A percentile compares a stretch with the other conserved stretches of the same genome.
Conservation (phyloP, 2,888 invertebrate genomes). For the Limnephilus auricula region DNA sequence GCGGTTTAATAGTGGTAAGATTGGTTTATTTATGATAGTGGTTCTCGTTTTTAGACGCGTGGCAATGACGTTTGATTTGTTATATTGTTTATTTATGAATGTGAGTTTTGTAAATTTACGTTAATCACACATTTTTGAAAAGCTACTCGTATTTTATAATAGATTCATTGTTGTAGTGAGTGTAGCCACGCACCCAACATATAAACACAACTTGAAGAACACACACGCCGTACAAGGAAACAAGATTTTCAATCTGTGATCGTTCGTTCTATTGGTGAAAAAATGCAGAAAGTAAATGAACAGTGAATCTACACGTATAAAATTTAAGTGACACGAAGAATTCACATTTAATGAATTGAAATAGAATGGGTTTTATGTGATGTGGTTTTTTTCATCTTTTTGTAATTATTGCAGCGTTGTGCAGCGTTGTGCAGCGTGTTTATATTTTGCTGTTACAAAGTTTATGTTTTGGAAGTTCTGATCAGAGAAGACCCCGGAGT, state of each 20-base stretch:
- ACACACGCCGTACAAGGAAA: not conserved
- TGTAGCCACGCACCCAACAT: not conserved
- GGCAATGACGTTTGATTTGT: too few species aligned
- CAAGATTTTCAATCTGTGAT: too few species aligned
- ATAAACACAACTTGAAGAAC: not conserved
- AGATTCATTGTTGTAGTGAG: not conserved
- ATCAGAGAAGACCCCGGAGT: slow-evolving; percentile 93
- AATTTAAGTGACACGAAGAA: not conserved
- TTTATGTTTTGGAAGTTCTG: slow-evolving; percentile 91
- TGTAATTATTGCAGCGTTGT: too few species aligned
- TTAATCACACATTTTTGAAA: not conserved
- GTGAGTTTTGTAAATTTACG: not conserved
- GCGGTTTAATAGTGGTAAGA: too few species aligned
- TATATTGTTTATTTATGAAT: too few species aligned
- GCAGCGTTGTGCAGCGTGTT: slow-evolving; percentile 87
- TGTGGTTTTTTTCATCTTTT: not conserved
- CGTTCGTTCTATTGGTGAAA: not conserved
- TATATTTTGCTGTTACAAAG: slow-evolving; percentile 93
- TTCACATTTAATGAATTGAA: not conserved
- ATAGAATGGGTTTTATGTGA: not conserved
- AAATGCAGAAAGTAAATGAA: not conserved
- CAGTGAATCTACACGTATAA: not conserved
- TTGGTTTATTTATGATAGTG: too few species aligned
- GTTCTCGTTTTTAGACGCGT: too few species aligned
- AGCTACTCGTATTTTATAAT: not conserved